Base-by-base conservation (phyloP, 2,113 vertebrate species). In the Platycercus adscitus region DNA sequence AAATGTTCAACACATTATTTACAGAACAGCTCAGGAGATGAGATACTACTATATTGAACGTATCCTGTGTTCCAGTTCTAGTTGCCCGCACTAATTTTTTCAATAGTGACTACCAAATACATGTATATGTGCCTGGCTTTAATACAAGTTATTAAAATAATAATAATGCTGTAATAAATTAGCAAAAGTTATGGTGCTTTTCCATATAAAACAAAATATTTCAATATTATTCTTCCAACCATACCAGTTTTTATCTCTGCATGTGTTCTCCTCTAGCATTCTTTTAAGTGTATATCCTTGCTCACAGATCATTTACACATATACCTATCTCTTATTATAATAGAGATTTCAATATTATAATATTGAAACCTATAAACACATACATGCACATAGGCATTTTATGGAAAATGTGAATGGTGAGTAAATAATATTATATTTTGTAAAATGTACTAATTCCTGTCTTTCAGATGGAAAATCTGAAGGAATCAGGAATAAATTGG, bases 241-340 rank as follows among this genome's bases (percentile, higher is more conserved):
- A 50, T 18, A 35, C 10, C 7, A 50, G 16, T 4, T 55, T 92
- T 91, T 78, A 41, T 47, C 10, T 5, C 56, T 71, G 7, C 3
- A 11, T 16, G 10, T 58, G 19, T 33, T 81, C 11, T 49, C 6
- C 35, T 86, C 28, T 81, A 23, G 3, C 44, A 25, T 73, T 70
- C 21, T 69, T 19, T 2, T 73, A 56, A 44, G 9, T 46, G 7
- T 46, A 61, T 28, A 35, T 46, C 1, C 2, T 43, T 73, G 11
- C 12, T 70, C 13, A 68, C 4, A 75, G 14, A n/a, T 52, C 47
- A 24, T 29, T 87, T 70, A 29, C 24, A 49, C 8, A 31, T 21
- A 66, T 11, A 39, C 16, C 3, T 70, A 8, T 0, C 2, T 61
- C 2, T 33, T 33, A 33, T 33, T 21, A 33, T 56, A 56, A 33